Base-by-base conservation (phyloP, 2,113 vertebrate species). In the Cyanoliseus patagonus region DNA sequence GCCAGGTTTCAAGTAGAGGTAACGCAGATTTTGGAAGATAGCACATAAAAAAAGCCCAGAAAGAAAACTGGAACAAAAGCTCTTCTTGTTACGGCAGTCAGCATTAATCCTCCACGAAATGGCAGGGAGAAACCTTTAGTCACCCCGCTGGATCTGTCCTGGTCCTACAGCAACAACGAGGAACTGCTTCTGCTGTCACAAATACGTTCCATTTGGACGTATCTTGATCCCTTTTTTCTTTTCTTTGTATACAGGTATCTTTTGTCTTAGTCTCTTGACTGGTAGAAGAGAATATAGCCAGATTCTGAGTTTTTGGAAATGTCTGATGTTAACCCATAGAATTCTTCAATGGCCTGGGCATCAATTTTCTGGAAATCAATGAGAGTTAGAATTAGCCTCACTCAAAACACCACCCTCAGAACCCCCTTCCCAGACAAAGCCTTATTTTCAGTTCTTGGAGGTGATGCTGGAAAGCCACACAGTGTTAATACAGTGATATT, bases 231-330 rank as follows among this genome's bases (percentile, higher is more conserved):
- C 96, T 95, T 96, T 89, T 62, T 64, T 49, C 51, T 83, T 80
- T 59, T 57, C 35, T 77, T 92, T 66, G 47, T 18, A 61, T 27
- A 66, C 37, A 47, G 0, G 24, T 18, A 78, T 39, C 72, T 69
- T 66, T 33, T 11, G 13, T 7, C 74, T 98, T 97, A 99, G 98
- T 99, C 99, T 98, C 99, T 98, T 69, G 99, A 99, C 97, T 99
- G 99, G 97, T 99, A 99, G 97, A 99, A 99, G 96, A 99, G 98
- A 96, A 99, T 99, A 97, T 99, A 99, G 62, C 99, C 99, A 9
- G 98, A 99, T 90, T 99, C 99, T 0, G 99, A 99, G 97, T 99
- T 99, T 98, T 99, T 99, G 97, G 99, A 99, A 97, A 99, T 99
- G 98, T 99, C 99, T 49, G 99, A 99, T 28, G 99, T 99, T 95